Percentiles rank a stretch among this genome's conserved stretches.
phyloP scores from a whole-genome alignment of 1,140 invertebrate species.

The Nomia melanderi region DNA sequence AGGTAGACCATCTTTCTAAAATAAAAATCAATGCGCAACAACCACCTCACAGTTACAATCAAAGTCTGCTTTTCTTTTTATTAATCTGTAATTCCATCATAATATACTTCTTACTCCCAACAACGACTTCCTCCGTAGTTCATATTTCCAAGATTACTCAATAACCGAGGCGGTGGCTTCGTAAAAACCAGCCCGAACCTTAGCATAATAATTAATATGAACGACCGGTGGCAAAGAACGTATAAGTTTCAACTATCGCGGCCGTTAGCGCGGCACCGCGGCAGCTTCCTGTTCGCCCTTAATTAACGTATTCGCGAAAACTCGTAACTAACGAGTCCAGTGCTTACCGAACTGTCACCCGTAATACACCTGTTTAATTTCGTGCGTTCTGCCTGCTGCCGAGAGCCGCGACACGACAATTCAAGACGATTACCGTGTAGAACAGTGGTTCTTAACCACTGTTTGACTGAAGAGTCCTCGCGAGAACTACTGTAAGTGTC shows the following conservation, averaged over 20 bases:
- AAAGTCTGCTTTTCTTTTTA: too few relatives aligned
- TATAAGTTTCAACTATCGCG: background rate
- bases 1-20: too few relatives aligned
- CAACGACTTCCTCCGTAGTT: too few relatives aligned
- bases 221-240: background rate
- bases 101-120: too few relatives aligned
- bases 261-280: background rate
- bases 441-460: background rate
- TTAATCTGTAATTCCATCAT: too few relatives aligned
- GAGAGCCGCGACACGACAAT: background rate
- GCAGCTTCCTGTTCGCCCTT: background rate
- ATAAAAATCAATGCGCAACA: too few relatives aligned
- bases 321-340: conserved; percentile 3
- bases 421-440: conserved; percentile 4
- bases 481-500: too few relatives aligned
- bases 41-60: too few relatives aligned
- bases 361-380: conserved; percentile 11
- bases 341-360: conserved; percentile 6
- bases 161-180: background rate
- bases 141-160: too few relatives aligned
- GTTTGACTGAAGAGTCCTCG: too few relatives aligned
- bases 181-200: background rate
- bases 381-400: background rate
- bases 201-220: background rate
- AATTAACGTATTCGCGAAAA: conserved; percentile 11